Evolutionary conservation across 2,888 invertebrate species (phyloP).

Genomic region (Podabrus alpinus): DNA sequence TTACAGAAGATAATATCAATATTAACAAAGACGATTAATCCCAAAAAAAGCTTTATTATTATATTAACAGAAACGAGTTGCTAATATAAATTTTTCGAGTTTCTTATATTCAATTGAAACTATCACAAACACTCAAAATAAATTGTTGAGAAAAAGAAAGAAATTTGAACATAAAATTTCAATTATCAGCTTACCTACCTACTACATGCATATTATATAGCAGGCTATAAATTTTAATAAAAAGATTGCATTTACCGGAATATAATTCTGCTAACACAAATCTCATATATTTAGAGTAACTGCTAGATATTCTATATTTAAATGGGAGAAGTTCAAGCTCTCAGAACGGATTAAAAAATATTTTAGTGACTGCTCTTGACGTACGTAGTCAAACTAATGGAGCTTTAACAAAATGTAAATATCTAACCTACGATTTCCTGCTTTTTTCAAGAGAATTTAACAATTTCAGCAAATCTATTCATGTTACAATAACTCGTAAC

Average conservation of each 20-base stretch:
- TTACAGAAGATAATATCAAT: too few relatives aligned
- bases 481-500: neutral
- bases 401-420: neutral
- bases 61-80: too few relatives aligned
- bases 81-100: too few relatives aligned
- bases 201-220: neutral
- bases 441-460: neutral
- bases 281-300: neutral
- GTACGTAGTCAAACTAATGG: neutral
- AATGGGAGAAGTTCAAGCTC: neutral
- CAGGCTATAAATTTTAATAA: neutral
- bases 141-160: neutral
- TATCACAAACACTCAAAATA: neutral
- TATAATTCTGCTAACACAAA: neutral
- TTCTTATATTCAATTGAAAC: too few relatives aligned
- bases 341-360: neutral
- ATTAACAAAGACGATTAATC: too few relatives aligned
- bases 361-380: neutral
- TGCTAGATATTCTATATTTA: neutral
- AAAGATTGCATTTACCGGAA: neutral
- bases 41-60: too few relatives aligned
- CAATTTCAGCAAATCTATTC: neutral
- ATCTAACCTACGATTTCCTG: neutral
- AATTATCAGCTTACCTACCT: neutral
- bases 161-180: neutral